These are phyloP conservation scores for Hylaeus volcanicus DNA, from an alignment of 1,140 invertebrate species.

Conservation along the genomic window DNA sequence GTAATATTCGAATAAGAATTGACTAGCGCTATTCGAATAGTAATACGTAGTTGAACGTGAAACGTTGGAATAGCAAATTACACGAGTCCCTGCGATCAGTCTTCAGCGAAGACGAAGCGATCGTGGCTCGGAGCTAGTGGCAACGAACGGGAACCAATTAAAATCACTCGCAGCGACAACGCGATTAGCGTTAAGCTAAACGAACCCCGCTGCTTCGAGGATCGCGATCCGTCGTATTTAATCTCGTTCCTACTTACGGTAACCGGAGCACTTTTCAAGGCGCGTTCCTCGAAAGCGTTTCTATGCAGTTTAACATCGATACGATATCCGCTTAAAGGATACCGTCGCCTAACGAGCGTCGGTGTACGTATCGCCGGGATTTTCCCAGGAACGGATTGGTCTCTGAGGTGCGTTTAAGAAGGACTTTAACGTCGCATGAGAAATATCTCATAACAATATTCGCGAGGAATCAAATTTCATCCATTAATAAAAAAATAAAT, in stretches of 20 bases:
- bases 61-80: too few species aligned
- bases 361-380: slow-evolving; percentile 1
- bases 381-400: slow-evolving; percentile 39
- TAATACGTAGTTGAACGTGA: too few species aligned
- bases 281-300: slow-evolving; percentile 5
- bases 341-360: not conserved
- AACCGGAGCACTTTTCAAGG: slow-evolving; percentile 4
- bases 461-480: too few species aligned
- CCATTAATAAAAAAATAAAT: too few species aligned
- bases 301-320: slow-evolving; percentile 23
- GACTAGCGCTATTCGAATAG: too few species aligned
- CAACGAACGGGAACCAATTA: not conserved
- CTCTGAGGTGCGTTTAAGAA: slow-evolving; percentile 39
- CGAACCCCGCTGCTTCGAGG: not conserved
- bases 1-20: too few species aligned
- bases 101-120: not conserved
- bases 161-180: slow-evolving; percentile 7
- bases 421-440: slow-evolving; percentile 32
- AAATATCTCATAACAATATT: slow-evolving; percentile 9
- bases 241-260: slow-evolving; percentile 23
- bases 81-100: too few species aligned
- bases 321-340: slow-evolving; percentile 38
- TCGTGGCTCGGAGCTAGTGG: too few species aligned
- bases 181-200: not conserved
- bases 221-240: slow-evolving; percentile 7